Percentiles rank a stretch among this genome's conserved stretches.
phyloP scores from a whole-genome alignment of 1,140 invertebrate genomes.

The Zaprionus camerounensis region DNA sequence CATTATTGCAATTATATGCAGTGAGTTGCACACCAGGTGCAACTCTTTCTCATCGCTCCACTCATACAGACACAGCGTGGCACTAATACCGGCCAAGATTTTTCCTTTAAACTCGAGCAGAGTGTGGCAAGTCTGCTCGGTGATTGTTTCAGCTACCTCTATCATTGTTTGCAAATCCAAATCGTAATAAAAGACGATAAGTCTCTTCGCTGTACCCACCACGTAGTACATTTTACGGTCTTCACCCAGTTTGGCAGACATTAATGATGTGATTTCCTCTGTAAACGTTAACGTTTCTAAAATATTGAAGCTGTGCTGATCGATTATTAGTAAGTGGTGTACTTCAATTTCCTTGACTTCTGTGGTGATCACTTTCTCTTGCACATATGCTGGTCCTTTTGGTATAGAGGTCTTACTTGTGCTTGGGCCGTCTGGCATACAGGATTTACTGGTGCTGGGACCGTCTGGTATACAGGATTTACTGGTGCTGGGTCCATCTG shows the following conservation, averaged over 20 bases:
- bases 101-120: conserved; percentile 97
- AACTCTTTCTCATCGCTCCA: conserved; percentile 98
- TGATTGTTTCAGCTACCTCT: conserved; percentile 97
- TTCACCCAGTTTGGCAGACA: conserved; percentile 95
- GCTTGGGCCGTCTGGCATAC: conserved; percentile 48
- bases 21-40: conserved; percentile 97
- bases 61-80: conserved; percentile 97
- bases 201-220: conserved; percentile 89
- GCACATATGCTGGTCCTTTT: conserved; percentile 64
- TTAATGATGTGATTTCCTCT: conserved; percentile 95
- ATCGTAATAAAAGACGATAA: conserved; percentile 93
- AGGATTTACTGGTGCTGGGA: conserved; percentile 73
- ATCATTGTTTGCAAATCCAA: conserved; percentile 90
- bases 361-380: conserved; percentile 84
- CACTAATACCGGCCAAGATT: conserved; percentile 97
- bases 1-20: conserved; percentile 98
- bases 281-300: conserved; percentile 94
- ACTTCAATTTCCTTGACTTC: conserved; percentile 95
- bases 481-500: conserved; percentile 82
- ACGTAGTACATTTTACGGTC: conserved; percentile 96
- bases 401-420: conserved; percentile 84
- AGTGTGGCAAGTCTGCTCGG: conserved; percentile 96
- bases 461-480: conserved; percentile 76
- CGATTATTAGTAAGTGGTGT: conserved; percentile 95
- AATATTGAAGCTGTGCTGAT: conserved; percentile 98